Evolutionary conservation across 2,113 vertebrate genomes (phyloP).

Genomic region (Neolamprologus longior): DNA sequence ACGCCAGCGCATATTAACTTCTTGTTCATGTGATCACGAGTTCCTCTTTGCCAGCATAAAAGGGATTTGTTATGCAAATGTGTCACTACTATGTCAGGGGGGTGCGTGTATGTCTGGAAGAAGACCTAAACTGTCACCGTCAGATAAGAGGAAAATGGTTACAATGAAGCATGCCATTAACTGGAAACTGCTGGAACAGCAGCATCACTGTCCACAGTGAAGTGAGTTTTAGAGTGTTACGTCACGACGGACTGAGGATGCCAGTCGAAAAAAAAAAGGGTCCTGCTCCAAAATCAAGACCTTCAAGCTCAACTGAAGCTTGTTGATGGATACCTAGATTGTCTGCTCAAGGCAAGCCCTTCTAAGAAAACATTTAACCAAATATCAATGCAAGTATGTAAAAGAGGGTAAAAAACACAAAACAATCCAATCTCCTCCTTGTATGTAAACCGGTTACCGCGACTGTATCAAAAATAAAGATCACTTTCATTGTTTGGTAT

Average conservation of each 20-base stretch:
- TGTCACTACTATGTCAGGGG: neutral
- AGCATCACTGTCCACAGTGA: neutral
- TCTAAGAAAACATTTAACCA: neutral
- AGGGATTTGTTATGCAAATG: neutral
- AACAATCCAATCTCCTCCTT: neutral
- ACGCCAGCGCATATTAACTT: neutral
- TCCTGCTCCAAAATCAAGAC: neutral
- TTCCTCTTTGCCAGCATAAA: neutral
- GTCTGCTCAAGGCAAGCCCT: neutral
- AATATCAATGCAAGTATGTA: neutral
- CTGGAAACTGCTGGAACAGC: neutral
- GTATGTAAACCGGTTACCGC: accelerated
- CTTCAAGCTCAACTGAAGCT: neutral
- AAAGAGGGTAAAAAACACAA: neutral
- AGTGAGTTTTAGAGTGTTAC: neutral
- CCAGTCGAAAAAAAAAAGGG: accelerated
- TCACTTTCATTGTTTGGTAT: neutral
- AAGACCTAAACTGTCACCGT: neutral
- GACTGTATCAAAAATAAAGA: neutral
- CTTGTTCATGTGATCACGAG: neutral
- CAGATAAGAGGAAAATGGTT: neutral
- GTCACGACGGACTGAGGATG: accelerated
- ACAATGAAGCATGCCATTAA: neutral
- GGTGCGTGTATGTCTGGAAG: neutral
- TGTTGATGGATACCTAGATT: neutral